These are phyloP conservation scores for Apantesis nais DNA, from an alignment of 2,888 invertebrate genomes.

Conservation along the genomic window DNA sequence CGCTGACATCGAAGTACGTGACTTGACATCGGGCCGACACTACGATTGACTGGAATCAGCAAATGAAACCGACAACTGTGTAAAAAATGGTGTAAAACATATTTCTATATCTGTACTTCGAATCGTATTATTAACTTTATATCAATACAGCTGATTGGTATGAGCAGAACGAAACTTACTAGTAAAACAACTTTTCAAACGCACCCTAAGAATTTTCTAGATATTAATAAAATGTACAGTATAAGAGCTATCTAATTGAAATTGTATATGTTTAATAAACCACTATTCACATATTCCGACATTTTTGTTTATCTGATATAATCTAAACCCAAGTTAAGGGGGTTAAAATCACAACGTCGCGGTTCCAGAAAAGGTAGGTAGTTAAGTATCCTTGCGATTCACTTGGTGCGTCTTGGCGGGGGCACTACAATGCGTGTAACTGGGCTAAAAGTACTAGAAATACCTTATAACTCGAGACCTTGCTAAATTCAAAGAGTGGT, in stretches of 20 bases:
- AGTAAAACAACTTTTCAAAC: not conserved
- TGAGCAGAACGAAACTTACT: not conserved
- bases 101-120: not conserved
- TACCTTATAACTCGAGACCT: not conserved
- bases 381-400: no score
- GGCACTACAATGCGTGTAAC: not conserved
- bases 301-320: no score
- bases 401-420: no score
- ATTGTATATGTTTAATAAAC: no score
- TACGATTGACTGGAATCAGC: conserved; percentile 42
- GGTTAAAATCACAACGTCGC: no score
- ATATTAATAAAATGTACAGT: no score
- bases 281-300: no score
- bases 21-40: conserved; percentile 33
- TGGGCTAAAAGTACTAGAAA: not conserved
- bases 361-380: no score
- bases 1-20: conserved; percentile 40
- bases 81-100: conserved; percentile 27
- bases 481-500: not conserved
- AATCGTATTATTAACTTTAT: not conserved
- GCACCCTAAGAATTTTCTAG: no score
- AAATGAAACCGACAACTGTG: conserved; percentile 45
- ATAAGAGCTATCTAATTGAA: no score
- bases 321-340: no score
- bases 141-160: not conserved